Conservation (phyloP, 2,888 invertebrate genomes). For the Apoda limacodes region DNA sequence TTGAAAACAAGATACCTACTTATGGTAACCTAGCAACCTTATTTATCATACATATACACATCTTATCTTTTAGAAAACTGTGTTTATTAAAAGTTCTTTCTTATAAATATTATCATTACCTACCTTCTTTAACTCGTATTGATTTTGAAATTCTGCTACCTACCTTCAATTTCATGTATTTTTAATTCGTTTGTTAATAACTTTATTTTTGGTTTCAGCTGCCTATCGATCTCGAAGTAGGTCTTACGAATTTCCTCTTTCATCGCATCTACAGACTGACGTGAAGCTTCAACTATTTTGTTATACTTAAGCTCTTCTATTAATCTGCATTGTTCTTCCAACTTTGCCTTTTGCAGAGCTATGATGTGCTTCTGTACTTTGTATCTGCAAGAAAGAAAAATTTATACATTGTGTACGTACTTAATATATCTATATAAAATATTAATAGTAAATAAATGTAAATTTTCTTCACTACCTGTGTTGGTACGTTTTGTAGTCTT, state of each 20-base stretch:
- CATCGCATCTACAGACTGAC: conserved; percentile 66
- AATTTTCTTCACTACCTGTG: conserved; percentile 38
- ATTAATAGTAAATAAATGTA: too few species aligned
- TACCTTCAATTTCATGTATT: conserved; percentile 54
- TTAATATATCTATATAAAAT: background rate
- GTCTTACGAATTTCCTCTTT: conserved; percentile 69
- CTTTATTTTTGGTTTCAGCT: conserved; percentile 68
- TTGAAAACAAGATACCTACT: too few species aligned
- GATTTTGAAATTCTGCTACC: conserved; percentile 6
- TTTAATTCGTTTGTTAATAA: conserved; percentile 58
- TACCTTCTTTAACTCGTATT: too few species aligned
- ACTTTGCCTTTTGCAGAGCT: conserved; percentile 75
- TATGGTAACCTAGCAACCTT: too few species aligned
- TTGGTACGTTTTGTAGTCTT: conserved; percentile 52
- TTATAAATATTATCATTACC: too few species aligned
- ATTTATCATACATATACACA: too few species aligned
- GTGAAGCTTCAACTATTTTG: conserved; percentile 74
- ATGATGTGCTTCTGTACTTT: conserved; percentile 80
- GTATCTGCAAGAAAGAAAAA: conserved; percentile 49
- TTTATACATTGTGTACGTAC: too few species aligned
- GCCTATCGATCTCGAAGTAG: conserved; percentile 66
- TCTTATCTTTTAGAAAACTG: too few species aligned
- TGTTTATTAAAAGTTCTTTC: too few species aligned
- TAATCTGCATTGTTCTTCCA: conserved; percentile 78
- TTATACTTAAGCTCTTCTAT: conserved; percentile 80